phyloP scores from a whole-genome alignment of 2,113 vertebrate species.

The Malurus elegans region DNA sequence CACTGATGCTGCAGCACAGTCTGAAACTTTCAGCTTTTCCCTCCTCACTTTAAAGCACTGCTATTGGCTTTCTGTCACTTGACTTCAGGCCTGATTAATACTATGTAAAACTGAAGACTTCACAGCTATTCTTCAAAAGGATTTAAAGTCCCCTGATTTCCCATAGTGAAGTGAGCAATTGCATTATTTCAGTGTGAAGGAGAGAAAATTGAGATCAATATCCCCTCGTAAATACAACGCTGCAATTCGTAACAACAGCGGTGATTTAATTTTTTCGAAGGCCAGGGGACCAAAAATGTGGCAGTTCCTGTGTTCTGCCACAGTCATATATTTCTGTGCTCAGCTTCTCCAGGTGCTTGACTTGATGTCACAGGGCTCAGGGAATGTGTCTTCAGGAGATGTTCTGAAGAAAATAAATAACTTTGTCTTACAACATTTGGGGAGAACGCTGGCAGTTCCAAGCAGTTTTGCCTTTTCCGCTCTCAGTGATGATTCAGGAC shows the following conservation, averaged over 20 bases:
- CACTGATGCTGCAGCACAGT: neutral
- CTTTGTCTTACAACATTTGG: neutral
- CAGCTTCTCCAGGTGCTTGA: neutral
- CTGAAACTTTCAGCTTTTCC: neutral
- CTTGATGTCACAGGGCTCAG: neutral
- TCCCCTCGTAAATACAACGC: conserved; percentile 29
- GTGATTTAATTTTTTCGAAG: conserved; percentile 49
- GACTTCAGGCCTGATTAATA: conserved; percentile 51
- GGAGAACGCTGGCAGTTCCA: neutral
- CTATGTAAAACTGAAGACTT: conserved; percentile 53
- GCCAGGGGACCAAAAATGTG: neutral
- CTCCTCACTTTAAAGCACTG: neutral
- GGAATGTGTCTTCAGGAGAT: neutral
- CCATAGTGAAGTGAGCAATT: conserved; percentile 48
- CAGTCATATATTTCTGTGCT: neutral
- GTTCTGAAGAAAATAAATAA: neutral
- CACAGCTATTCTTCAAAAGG: conserved; percentile 44
- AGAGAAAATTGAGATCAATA: conserved; percentile 64
- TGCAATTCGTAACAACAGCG: conserved; percentile 31
- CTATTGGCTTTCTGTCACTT: conserved; percentile 49
- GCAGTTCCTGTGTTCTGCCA: conserved; percentile 8
- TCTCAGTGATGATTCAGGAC: neutral
- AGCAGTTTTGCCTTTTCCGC: neutral
- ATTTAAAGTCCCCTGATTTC: conserved; percentile 48
- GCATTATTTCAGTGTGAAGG: conserved; percentile 50